Conservation (phyloP, 2,888 invertebrate species). For the Saturnia japonica region DNA sequence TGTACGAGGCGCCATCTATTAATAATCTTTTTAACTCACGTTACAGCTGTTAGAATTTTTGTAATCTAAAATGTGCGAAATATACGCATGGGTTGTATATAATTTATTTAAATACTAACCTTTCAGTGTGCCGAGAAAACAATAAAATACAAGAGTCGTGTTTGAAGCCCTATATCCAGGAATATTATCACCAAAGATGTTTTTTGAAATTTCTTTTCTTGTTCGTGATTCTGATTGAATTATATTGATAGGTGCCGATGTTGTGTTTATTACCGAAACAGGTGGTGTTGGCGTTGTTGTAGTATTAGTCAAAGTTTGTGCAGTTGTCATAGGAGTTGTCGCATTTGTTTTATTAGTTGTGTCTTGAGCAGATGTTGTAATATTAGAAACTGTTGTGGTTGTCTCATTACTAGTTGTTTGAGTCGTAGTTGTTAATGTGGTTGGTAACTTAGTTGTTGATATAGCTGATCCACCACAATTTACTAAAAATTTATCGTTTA, state of each 20-base stretch:
- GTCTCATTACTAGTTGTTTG: slow-evolving; percentile 16
- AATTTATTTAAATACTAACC: neutral
- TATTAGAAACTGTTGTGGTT: slow-evolving; percentile 21
- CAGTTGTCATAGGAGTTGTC: slow-evolving; percentile 4
- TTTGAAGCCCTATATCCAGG: neutral
- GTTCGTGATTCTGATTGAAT: neutral
- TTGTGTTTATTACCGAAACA: neutral
- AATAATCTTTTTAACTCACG: too few relatives aligned
- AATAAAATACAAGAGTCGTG: neutral
- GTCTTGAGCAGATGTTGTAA: slow-evolving; percentile 19
- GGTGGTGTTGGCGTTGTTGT: neutral
- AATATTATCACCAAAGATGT: neutral
- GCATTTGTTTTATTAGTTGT: slow-evolving; percentile 16
- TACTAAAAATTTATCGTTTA: slow-evolving; percentile 29
- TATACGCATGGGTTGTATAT: neutral
- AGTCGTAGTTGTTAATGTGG: slow-evolving; percentile 23
- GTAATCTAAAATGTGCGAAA: too few relatives aligned
- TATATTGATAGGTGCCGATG: neutral
- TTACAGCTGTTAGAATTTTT: too few relatives aligned
- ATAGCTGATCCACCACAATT: slow-evolving; percentile 34
- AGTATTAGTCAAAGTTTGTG: neutral
- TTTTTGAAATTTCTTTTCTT: neutral
- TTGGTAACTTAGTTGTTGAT: slow-evolving; percentile 19
- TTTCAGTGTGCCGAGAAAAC: neutral
- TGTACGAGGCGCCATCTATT: too few relatives aligned